These are phyloP conservation scores for Motacilla alba DNA, from an alignment of 2,113 vertebrate species.

Conservation along the genomic window DNA sequence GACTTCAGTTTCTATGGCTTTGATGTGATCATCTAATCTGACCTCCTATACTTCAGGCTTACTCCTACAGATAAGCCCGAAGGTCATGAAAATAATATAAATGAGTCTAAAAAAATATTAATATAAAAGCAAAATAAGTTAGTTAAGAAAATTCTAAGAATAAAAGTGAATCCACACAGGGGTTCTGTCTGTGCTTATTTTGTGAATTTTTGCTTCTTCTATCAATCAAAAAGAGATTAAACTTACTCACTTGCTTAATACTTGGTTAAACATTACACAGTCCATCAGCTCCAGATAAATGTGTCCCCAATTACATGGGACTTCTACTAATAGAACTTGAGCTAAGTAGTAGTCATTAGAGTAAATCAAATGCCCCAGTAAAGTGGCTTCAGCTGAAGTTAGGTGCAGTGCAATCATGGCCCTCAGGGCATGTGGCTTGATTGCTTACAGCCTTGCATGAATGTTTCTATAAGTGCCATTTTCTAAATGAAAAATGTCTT, in stretches of 20 bases:
- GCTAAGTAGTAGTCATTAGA: not conserved
- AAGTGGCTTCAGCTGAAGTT: not conserved
- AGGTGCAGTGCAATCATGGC: not conserved
- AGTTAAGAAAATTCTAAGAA: not conserved
- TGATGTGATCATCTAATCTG: not conserved
- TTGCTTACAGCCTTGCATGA: not conserved
- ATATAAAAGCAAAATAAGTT: not conserved
- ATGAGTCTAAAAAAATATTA: not conserved
- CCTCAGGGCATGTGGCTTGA: not conserved
- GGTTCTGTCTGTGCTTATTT: not conserved
- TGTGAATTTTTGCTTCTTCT: not conserved
- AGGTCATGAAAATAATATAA: not conserved
- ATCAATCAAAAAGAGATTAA: constrained; percentile 20
- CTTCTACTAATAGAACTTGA: not conserved
- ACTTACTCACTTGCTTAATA: not conserved
- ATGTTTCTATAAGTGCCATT: not conserved
- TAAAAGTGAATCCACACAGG: not conserved
- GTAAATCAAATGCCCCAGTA: not conserved
- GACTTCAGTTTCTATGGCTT: not conserved
- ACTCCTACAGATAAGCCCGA: not conserved
- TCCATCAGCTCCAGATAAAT: not conserved
- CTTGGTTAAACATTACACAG: not conserved
- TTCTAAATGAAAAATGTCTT: not conserved
- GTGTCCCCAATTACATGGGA: not conserved
- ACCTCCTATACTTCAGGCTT: not conserved